Base-by-base conservation (phyloP, 2,113 vertebrate genomes). In the Amphiprion percula region DNA sequence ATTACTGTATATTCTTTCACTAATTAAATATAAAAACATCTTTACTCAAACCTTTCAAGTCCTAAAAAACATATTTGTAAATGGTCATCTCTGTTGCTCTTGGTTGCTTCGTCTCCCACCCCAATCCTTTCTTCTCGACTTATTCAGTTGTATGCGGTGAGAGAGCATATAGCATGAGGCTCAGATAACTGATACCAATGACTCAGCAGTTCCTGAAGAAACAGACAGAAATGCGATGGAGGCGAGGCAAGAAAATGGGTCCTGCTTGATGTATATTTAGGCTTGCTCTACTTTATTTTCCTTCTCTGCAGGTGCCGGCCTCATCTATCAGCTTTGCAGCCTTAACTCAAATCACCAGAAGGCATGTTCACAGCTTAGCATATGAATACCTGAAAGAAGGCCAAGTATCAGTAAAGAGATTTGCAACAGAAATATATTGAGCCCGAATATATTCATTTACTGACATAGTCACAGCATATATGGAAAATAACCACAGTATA, bases 281-380 rank as follows among this genome's bases (percentile, higher is more conserved):
- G 44, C 68, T 60, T 50, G 68, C 14, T 53, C 33, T 37, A 37
- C 33, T 37, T 37, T 37, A 37, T 37, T 52, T 26, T 3, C 24
- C 19, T 11, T 66, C 53, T 59, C 44, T 59, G 73, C n/a, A 66
- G 52, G 44, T 66, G 26, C 62, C 37, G 73, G 21, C 41, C 5
- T 41, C 63, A 68, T 63, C 41, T 58, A 56, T 56, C 56, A 70
- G 67, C 24, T 65, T 66, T 28, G 39, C 19, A 41, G 17, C 0
- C 16, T 12, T 19, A 68, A n/a, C 19, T 44, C 37, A 17, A 26
- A 15, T 58, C n/a, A 24, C 59, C 33, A 37, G 33, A 8, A 37
- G 33, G 33, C 33, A 37, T 37, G 33, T 37, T 37, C 33, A 37
- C 33, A 37, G 33, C 33, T 37, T 37, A 37, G 9, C 33, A 1